A percentile compares a stretch with the other conserved stretches of the same genome.
phyloP scores from a whole-genome alignment of 2,113 vertebrate species.

The Seriola rivoliana region DNA sequence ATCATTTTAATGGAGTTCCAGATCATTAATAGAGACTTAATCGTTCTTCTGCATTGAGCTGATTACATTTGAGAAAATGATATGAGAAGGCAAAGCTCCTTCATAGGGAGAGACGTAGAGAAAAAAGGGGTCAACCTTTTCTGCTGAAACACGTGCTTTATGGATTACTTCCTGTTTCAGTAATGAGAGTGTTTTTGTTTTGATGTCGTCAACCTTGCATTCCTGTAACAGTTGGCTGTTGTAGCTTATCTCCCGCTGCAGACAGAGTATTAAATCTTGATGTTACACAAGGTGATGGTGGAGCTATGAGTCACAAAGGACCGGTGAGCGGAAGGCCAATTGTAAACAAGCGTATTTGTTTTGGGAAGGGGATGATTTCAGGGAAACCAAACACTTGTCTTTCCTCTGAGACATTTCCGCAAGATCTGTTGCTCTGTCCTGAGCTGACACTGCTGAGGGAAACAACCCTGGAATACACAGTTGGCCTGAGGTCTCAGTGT shows the following conservation, averaged over 20 bases:
- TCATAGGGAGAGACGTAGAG: background rate
- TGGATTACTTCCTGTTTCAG: slow-evolving; percentile 69
- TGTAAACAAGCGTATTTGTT: slow-evolving; percentile 45
- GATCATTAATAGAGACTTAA: background rate
- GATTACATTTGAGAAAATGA: slow-evolving; percentile 8
- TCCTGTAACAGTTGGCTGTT: slow-evolving; percentile 61
- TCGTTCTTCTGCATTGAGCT: background rate
- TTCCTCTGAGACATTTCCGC: slow-evolving; percentile 17
- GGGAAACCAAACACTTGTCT: slow-evolving; percentile 36
- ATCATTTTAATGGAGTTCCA: background rate
- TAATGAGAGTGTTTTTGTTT: slow-evolving; percentile 39
- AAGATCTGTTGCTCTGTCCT: slow-evolving; percentile 41
- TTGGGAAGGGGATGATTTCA: slow-evolving; percentile 40
- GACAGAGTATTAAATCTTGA: slow-evolving; percentile 62
- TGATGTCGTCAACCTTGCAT: slow-evolving; percentile 13
- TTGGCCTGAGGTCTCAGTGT: background rate
- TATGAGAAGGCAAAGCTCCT: background rate
- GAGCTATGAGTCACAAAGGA: slow-evolving; percentile 41
- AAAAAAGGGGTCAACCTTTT: slow-evolving; percentile 14
- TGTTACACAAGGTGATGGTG: slow-evolving; percentile 50
- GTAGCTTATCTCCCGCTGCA: slow-evolving; percentile 61
- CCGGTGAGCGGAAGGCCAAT: slow-evolving; percentile 36
- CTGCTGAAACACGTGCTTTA: slow-evolving; percentile 31
- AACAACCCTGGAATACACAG: slow-evolving; percentile 16
- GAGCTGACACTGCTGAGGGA: slow-evolving; percentile 34